phyloP scores from a whole-genome alignment of 1,140 invertebrate genomes.

The Orussus abietinus region DNA sequence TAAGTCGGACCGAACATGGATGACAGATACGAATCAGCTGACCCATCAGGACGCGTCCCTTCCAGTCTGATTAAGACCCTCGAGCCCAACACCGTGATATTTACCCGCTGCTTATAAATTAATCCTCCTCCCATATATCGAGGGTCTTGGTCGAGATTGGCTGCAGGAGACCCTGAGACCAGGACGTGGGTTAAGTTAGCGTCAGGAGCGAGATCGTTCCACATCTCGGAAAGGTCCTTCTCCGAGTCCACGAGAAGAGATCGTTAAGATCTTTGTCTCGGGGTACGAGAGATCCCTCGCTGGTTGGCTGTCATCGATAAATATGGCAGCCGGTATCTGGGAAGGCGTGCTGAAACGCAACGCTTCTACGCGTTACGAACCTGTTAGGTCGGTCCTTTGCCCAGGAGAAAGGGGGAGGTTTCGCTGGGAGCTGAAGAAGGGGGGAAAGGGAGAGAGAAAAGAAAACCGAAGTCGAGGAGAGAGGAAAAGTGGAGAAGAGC shows the following conservation, averaged over 20 bases:
- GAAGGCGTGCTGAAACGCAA: slow-evolving; percentile 27
- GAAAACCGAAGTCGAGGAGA: slow-evolving; percentile 3
- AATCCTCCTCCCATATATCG: no score
- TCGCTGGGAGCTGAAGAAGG: slow-evolving; percentile 6
- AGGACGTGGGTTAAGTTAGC: no score
- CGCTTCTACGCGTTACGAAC: slow-evolving; percentile 27
- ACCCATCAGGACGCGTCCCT: no score
- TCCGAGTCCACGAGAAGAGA: slow-evolving; percentile 24
- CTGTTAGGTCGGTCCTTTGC: slow-evolving; percentile 22
- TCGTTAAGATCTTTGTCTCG: slow-evolving; percentile 44
- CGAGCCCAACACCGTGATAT: no score
- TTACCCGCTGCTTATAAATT: not conserved
- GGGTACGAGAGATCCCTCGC: slow-evolving; percentile 7
- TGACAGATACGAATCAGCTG: no score
- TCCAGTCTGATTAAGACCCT: no score
- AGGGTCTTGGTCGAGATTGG: no score
- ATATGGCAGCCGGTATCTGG: slow-evolving; percentile 32
- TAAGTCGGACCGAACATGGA: no score
- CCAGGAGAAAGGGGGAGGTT: slow-evolving; percentile 11
- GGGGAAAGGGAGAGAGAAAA: slow-evolving; percentile 13
- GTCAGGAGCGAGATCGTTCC: slow-evolving; percentile 14
- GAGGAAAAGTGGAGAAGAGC: slow-evolving; percentile 10
- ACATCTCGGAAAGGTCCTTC: slow-evolving; percentile 22
- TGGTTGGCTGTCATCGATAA: slow-evolving; percentile 29
- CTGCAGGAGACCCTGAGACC: no score